Evolutionary conservation across 2,888 invertebrate genomes (phyloP).

Genomic region (Tetragonula carbonaria): DNA sequence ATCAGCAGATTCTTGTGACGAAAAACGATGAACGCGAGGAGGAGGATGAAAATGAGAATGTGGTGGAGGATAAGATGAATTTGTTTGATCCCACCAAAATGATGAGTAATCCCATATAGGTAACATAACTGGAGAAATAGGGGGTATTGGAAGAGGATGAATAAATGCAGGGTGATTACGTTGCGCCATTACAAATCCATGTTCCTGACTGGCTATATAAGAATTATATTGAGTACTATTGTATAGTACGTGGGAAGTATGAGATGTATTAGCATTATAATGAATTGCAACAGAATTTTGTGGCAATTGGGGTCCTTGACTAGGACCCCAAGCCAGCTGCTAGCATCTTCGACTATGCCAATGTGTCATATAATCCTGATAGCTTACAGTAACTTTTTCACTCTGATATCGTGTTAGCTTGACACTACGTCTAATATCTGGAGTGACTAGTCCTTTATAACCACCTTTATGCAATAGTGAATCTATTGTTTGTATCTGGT

Average conservation of each 20-base stretch:
- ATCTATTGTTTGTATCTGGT: slow-evolving; percentile 99
- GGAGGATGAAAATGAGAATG: slow-evolving; percentile 57
- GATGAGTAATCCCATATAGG: slow-evolving; percentile 73
- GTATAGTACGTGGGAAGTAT: slow-evolving; percentile 69
- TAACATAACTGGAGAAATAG: slow-evolving; percentile 71
- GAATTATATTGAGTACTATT: slow-evolving; percentile 66
- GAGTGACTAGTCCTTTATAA: slow-evolving; percentile 95
- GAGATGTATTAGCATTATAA: slow-evolving; percentile 69
- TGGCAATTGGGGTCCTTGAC: slow-evolving; percentile 74
- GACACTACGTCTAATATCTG: slow-evolving; percentile 93
- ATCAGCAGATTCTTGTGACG: slow-evolving; percentile 67
- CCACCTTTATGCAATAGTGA: slow-evolving; percentile 98
- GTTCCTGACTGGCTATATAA: slow-evolving; percentile 70
- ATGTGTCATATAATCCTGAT: slow-evolving; percentile 91
- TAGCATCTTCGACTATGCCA: slow-evolving; percentile 90
- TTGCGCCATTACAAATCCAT: slow-evolving; percentile 70
- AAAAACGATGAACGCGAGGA: slow-evolving; percentile 64
- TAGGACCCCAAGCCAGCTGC: slow-evolving; percentile 87
- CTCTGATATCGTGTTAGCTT: slow-evolving; percentile 98
- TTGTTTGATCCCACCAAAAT: slow-evolving; percentile 76
- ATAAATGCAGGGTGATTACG: slow-evolving; percentile 72
- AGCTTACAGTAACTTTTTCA: slow-evolving; percentile 95
- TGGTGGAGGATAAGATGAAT: slow-evolving; percentile 61
- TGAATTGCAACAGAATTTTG: slow-evolving; percentile 71
- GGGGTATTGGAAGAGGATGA: slow-evolving; percentile 71